Conservation (phyloP, 2,797 vertebrate species). For the Myotis vivesi region DNA sequence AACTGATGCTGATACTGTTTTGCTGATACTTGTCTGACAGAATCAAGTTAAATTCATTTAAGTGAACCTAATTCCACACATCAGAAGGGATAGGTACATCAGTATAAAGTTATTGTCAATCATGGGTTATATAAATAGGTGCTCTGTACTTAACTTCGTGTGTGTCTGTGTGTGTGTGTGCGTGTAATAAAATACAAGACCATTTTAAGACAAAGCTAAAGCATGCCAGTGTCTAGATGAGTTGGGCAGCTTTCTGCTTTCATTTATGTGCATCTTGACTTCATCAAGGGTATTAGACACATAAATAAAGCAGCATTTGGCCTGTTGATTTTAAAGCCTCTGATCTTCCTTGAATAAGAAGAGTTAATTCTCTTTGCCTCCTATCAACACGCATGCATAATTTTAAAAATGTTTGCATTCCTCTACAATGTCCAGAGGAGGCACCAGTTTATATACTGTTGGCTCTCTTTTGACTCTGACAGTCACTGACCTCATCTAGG, state of each 20-base stretch:
- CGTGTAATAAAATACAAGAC: not conserved
- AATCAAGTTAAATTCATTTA: not conserved
- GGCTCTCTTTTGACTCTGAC: not conserved
- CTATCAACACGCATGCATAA: not conserved
- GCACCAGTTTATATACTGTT: not conserved
- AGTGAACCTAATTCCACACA: not conserved
- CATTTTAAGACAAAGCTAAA: conserved; percentile 5
- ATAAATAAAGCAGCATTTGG: conserved; percentile 46
- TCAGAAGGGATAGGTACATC: not conserved
- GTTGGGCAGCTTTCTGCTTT: not conserved
- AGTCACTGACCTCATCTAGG: conserved; percentile 29
- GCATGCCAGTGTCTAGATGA: not conserved
- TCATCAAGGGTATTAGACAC: not conserved
- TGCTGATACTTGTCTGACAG: not conserved
- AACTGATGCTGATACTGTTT: not conserved
- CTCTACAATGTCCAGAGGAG: not conserved
- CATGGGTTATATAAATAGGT: not conserved
- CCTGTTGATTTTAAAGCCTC: conserved; percentile 29
- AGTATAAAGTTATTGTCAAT: not conserved
- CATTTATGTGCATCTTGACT: conserved; percentile 1
- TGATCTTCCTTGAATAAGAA: conserved; percentile 5
- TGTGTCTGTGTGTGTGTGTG: too few relatives aligned
- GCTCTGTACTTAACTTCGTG: not conserved
- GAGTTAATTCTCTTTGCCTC: conserved; percentile 37
- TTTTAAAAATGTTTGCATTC: conserved; percentile 31